Evolutionary conservation across 2,888 invertebrate species (phyloP), one percentile per base, ranked within the genome.

Genomic region (Lottia scabra): DNA sequence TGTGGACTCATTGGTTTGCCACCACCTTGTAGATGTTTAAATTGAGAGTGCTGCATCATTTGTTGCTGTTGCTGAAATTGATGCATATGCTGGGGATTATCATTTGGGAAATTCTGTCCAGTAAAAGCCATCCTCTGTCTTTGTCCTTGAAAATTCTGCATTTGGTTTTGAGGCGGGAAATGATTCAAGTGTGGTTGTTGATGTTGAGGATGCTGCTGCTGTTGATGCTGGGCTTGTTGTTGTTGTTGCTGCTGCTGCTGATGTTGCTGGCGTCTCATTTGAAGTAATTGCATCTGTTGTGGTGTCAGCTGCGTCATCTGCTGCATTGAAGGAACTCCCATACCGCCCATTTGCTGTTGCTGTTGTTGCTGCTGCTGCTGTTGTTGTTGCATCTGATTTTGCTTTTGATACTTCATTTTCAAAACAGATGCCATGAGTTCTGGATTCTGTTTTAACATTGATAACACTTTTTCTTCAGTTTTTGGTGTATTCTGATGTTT

Each of bases 341-440:
- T 56, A 56, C 56, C 56, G 10, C 56, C 56, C 56, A 56, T 56
- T 15, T 70, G 63, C 69, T 74, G 79, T 46, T 70, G 74, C 66
- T 78, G 90, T 27, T 75, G 77, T 63, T 81, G 82, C 23, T 78
- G 78, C 70, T 83, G 82, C 63, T 81, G 80, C 67, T 81, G 83
- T 71, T 81, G 82, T 73, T 85, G 76, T 46, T 78, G 77, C 48
- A 72, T 71, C 68, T 76, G 79, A 48, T 78, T 78, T 65, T 77
- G 71, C 72, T 84, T 80, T 43, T 82, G 90, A 70, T 81, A 85
- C 81, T 91, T 91, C 89, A 96, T 95, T 87, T 96, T 96, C 80
- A 98, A 95, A 88, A 96, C 96, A 70, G 97, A 96, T 71, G 97
- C 96, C 96, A 98, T 97, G 65, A 98, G 92, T 84, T 95, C 96